Evolutionary conservation across 92 coral and sea anemone species (phyloP).

Genomic region (Paramuricea clavata): DNA sequence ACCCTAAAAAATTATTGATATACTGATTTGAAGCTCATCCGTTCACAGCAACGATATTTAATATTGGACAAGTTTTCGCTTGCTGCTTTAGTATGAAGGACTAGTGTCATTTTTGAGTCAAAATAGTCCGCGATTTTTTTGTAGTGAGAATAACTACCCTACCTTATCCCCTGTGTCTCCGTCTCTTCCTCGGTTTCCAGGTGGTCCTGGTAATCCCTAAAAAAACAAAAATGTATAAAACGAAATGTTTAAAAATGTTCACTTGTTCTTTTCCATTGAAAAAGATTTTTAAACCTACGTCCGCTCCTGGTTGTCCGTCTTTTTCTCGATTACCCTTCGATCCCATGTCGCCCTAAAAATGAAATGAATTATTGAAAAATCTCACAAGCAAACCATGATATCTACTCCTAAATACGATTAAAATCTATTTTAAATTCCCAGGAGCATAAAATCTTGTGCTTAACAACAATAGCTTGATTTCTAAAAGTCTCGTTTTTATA

Average conservation of each 20-base stretch:
- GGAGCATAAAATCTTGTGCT: no score
- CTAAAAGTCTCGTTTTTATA: no score
- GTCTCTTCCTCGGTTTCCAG: background rate
- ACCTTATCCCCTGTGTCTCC: slow-evolving; percentile 18
- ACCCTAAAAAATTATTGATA: slow-evolving; percentile 29
- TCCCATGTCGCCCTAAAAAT: slow-evolving; percentile 24
- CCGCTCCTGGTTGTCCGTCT: slow-evolving; percentile 10
- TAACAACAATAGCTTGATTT: no score
- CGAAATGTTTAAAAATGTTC: background rate
- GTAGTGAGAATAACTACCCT: background rate
- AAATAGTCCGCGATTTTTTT: no score
- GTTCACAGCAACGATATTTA: no score
- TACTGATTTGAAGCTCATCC: background rate
- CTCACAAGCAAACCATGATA: background rate
- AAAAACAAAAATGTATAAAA: background rate
- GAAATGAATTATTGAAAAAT: background rate
- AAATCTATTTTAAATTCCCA: no score
- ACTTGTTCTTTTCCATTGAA: background rate
- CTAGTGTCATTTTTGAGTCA: no score
- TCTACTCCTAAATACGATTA: no score
- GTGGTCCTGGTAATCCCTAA: slow-evolving; percentile 9
- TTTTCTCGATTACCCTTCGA: background rate
- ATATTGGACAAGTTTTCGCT: no score
- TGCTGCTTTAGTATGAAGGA: no score
- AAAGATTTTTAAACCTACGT: background rate